Percentiles rank a stretch among this genome's conserved stretches.
phyloP scores from a whole-genome alignment of 1,140 invertebrate species.

The Aphelenchoides fujianensis region DNA sequence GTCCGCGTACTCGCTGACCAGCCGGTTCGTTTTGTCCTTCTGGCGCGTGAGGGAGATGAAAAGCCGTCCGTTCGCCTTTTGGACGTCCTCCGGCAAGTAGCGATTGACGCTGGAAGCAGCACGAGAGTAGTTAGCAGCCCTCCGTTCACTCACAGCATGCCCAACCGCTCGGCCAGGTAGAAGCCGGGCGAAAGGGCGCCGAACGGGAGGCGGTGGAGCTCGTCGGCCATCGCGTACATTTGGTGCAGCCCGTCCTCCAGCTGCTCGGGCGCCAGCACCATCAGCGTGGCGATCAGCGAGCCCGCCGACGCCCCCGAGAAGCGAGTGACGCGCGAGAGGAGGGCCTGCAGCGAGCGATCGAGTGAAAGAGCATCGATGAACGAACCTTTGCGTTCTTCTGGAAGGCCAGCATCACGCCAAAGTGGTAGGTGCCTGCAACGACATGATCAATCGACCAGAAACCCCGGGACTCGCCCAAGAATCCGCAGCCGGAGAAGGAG shows the following conservation, averaged over 20 bases:
- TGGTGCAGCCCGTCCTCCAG: conserved; percentile 46
- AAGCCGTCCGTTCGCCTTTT: conserved; percentile 36
- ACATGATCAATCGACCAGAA: no score
- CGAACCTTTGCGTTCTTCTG: conserved; percentile 56
- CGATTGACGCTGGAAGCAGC: conserved; percentile 39
- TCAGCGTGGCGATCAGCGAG: conserved; percentile 52
- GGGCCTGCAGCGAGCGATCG: conserved; percentile 12
- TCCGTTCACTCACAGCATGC: conserved; percentile 24
- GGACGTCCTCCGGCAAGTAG: conserved; percentile 50
- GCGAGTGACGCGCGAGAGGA: conserved; percentile 37
- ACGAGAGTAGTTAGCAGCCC: conserved; percentile 1
- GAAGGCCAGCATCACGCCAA: conserved; percentile 57
- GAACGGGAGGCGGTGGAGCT: conserved; percentile 47
- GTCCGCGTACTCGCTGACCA: conserved; percentile 34
- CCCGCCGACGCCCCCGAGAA: conserved; percentile 57
- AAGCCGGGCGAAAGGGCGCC: conserved; percentile 61
- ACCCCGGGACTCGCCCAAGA: no score
- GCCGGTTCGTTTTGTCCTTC: conserved; percentile 34
- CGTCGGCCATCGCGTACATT: conserved; percentile 56
- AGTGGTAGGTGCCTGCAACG: conserved; percentile 59
- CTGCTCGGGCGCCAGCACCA: conserved; percentile 46
- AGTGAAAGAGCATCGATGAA: conserved; percentile 8
- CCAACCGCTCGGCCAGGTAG: conserved; percentile 45
- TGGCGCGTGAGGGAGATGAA: conserved; percentile 52
- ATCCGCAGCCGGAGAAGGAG: conserved; percentile 49